Conservation (phyloP, 2,797 vertebrate species). For the Lagodon rhomboides region DNA sequence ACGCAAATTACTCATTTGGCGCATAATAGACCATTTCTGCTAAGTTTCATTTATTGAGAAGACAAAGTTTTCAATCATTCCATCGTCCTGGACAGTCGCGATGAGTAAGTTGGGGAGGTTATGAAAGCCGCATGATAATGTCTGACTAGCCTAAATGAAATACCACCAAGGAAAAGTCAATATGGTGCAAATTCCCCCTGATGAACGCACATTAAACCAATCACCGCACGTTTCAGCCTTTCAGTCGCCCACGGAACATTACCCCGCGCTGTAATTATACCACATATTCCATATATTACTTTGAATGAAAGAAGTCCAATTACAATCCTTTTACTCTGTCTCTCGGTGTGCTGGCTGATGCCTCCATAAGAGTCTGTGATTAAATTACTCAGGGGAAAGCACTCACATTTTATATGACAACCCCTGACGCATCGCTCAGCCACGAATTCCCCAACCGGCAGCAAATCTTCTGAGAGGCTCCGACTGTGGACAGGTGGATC, state of each 20-base stretch:
- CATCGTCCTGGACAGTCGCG: slow-evolving; percentile 17
- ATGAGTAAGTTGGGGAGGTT: slow-evolving; percentile 48
- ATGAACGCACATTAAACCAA: slow-evolving; percentile 74
- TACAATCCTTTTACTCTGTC: slow-evolving; percentile 78
- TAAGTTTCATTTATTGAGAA: slow-evolving; percentile 82
- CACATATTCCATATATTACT: slow-evolving; percentile 81
- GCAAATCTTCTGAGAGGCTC: slow-evolving; percentile 74
- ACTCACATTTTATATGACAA: slow-evolving; percentile 82
- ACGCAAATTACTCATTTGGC: slow-evolving; percentile 74
- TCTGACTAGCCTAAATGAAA: slow-evolving; percentile 56
- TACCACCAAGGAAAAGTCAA: slow-evolving; percentile 64
- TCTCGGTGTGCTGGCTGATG: slow-evolving; percentile 74
- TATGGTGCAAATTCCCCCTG: slow-evolving; percentile 59
- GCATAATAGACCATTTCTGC: slow-evolving; percentile 59
- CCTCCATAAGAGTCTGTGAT: slow-evolving; percentile 80
- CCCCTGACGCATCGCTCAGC: slow-evolving; percentile 73
- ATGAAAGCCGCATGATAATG: slow-evolving; percentile 44
- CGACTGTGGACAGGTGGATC: slow-evolving; percentile 70
- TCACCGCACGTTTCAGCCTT: slow-evolving; percentile 68
- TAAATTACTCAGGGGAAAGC: slow-evolving; percentile 81
- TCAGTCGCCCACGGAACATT: slow-evolving; percentile 68
- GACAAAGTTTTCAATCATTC: slow-evolving; percentile 54
- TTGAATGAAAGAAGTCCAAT: slow-evolving; percentile 83
- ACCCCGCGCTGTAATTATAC: slow-evolving; percentile 76
- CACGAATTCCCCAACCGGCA: slow-evolving; percentile 72